phyloP scores from a whole-genome alignment of 2,797 vertebrate species.

The Pseudomugil gertrudae region DNA sequence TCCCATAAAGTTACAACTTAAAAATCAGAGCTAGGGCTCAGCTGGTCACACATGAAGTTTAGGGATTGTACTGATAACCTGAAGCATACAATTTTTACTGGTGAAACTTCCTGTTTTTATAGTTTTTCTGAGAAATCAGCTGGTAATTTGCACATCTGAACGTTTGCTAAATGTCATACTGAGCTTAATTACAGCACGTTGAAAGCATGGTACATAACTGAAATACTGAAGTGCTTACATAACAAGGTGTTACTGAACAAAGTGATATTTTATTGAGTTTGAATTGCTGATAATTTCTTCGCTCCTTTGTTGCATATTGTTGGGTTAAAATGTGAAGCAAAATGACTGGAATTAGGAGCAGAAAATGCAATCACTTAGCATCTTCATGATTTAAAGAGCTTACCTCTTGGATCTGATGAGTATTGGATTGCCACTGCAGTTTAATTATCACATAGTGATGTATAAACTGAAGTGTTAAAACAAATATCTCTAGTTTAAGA shows the following conservation, averaged over 20 bases:
- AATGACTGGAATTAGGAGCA: neutral
- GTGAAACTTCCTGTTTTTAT: neutral
- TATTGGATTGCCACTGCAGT: neutral
- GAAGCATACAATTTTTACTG: neutral
- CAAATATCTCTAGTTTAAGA: neutral
- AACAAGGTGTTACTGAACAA: slow-evolving; percentile 1
- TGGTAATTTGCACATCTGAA: neutral
- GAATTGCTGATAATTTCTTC: slow-evolving; percentile 1
- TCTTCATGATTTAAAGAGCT: slow-evolving; percentile 1
- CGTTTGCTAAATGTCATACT: slow-evolving; percentile 9
- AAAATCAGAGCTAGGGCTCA: slow-evolving; percentile 34
- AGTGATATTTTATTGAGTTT: neutral
- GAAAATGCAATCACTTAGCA: neutral
- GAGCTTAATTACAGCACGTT: slow-evolving; percentile 38
- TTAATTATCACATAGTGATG: neutral
- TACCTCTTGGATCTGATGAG: neutral
- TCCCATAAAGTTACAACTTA: slow-evolving; percentile 40
- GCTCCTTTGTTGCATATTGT: neutral
- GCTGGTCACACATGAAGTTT: slow-evolving; percentile 25
- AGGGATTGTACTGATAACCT: slow-evolving; percentile 11
- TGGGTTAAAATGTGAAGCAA: slow-evolving; percentile 10
- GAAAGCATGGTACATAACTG: slow-evolving; percentile 4
- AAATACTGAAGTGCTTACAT: slow-evolving; percentile 7
- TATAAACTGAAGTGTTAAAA: neutral
- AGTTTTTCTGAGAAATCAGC: neutral